Conservation (phyloP, 2,888 invertebrate genomes). For the Synergus japonicus region DNA sequence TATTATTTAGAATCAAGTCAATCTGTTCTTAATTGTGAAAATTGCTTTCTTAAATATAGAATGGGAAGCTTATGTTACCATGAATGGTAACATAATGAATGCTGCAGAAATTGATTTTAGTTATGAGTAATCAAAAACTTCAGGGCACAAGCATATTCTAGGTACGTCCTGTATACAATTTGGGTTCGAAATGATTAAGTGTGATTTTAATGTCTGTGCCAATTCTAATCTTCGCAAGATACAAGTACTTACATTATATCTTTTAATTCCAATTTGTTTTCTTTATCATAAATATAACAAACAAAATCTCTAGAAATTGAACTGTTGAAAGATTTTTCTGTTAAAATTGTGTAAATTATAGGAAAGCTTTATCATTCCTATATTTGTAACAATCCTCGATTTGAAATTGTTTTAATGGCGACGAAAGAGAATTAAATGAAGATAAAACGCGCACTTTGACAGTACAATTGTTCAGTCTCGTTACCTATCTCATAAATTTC, state of each 20-base stretch:
- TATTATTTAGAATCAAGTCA: too few species aligned
- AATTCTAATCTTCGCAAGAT: neutral
- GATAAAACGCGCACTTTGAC: slow-evolving; percentile 34
- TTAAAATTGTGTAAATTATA: neutral
- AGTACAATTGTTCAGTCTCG: slow-evolving; percentile 27
- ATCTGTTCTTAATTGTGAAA: neutral
- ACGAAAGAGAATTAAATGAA: slow-evolving; percentile 26
- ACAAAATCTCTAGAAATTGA: too few species aligned
- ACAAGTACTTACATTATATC: too few species aligned
- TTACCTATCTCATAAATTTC: slow-evolving; percentile 24
- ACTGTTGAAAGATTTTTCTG: neutral
- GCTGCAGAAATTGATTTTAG: slow-evolving; percentile 4
- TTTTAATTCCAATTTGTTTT: neutral
- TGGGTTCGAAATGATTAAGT: slow-evolving; percentile 4
- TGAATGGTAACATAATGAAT: neutral
- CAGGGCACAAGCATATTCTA: neutral
- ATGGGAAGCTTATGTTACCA: neutral
- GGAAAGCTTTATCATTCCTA: neutral
- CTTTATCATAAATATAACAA: neutral
- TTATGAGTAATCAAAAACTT: slow-evolving; percentile 4
- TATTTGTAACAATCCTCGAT: neutral
- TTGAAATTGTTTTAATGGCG: neutral
- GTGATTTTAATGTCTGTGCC: neutral
- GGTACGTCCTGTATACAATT: neutral
- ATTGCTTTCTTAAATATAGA: neutral